A percentile compares a stretch with the other conserved stretches of the same genome.
Evolutionary conservation across 2,113 vertebrate genomes (phyloP).

Genomic region (Chlamydotis undulata): DNA sequence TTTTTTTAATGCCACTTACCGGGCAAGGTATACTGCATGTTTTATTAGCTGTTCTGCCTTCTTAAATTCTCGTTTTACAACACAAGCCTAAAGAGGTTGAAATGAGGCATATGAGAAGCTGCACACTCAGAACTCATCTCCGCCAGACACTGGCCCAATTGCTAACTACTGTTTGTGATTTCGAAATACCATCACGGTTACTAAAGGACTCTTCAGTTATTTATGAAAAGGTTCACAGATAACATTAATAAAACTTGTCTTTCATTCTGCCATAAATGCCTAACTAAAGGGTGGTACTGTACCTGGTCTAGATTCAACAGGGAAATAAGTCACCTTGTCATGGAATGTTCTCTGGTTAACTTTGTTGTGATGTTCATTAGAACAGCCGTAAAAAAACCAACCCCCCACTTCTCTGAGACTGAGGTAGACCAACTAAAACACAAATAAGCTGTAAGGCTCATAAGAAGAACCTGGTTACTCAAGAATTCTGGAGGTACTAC

Average conservation of each 20-base stretch:
- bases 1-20: slow-evolving; percentile 75
- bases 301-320: not conserved
- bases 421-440: not conserved
- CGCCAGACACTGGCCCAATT: not conserved
- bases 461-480: not conserved
- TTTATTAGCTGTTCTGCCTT: slow-evolving; percentile 99
- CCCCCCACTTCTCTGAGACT: not conserved
- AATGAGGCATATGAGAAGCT: not conserved
- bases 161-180: rapidly evolving
- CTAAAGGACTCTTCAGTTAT: not conserved
- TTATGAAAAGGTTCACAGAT: not conserved
- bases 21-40: slow-evolving; percentile 94
- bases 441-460: not conserved
- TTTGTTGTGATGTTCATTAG: rapidly evolving
- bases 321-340: not conserved
- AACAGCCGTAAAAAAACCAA: not conserved
- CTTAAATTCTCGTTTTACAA: slow-evolving; percentile 97
- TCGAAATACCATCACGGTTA: not conserved
- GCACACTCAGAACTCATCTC: not conserved
- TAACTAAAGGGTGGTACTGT: not conserved
- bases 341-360: not conserved
- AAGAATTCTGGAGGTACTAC: not conserved
- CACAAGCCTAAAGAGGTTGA: slow-evolving; percentile 86
- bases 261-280: not conserved
- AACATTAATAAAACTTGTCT: not conserved